Conservation (phyloP, 2,113 vertebrate species). For the Talpa occidentalis region DNA sequence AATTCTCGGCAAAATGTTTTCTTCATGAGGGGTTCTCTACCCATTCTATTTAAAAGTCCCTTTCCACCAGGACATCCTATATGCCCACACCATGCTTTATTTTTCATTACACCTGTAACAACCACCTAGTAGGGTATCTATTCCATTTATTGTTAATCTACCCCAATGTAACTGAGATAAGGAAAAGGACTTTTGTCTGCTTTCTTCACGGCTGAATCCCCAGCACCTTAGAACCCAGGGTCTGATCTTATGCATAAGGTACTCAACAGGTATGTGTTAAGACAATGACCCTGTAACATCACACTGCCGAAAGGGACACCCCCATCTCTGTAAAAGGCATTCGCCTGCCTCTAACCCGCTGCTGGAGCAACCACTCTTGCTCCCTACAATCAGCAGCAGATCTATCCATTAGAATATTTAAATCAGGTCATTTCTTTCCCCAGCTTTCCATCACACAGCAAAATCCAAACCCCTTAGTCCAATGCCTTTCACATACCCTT, state of each 20-base stretch:
- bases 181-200: neutral
- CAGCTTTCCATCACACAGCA: neutral
- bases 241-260: neutral
- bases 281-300: neutral
- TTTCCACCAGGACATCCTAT: neutral
- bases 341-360: neutral
- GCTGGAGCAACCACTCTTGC: neutral
- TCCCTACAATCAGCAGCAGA: neutral
- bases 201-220: neutral
- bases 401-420: neutral
- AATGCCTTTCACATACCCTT: neutral
- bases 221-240: neutral
- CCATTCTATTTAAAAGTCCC: neutral
- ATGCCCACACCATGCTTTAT: neutral
- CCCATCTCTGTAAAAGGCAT: neutral
- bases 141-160: neutral
- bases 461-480: slow-evolving; percentile 2
- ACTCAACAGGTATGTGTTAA: neutral
- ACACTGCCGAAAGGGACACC: neutral
- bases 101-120: neutral
- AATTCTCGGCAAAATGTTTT: neutral
- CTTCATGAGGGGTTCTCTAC: neutral
- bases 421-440: neutral
- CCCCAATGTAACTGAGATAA: neutral
- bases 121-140: neutral